phyloP scores from a whole-genome alignment of 1,140 invertebrate species.

The Liolophura sinensis region DNA sequence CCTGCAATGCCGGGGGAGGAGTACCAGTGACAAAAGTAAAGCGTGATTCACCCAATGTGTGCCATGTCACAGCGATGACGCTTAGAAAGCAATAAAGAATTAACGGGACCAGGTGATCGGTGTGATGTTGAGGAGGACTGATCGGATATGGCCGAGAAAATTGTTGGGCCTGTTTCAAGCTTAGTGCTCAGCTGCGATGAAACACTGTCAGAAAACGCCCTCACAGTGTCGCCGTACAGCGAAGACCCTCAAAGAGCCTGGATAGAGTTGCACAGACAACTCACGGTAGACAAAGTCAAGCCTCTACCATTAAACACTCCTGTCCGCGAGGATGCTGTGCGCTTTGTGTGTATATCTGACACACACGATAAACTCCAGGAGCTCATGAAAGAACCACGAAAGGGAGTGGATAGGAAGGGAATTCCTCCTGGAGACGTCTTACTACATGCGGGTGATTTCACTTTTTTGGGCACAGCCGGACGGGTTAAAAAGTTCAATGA shows the following conservation, averaged over 20 bases:
- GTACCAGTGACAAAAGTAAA: no score
- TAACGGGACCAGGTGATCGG: no score
- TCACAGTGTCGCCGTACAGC: neutral
- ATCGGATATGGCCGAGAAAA: no score
- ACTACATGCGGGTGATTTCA: constrained; percentile 86
- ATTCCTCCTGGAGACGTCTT: constrained; percentile 72
- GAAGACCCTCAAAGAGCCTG: constrained; percentile 1
- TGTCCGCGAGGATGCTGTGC: constrained; percentile 57
- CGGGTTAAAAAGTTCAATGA: constrained; percentile 80
- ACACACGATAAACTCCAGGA: constrained; percentile 65
- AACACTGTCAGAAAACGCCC: no score
- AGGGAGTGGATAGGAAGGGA: constrained; percentile 64
- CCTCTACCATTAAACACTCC: constrained; percentile 9
- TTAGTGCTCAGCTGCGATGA: no score
- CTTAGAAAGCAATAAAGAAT: no score
- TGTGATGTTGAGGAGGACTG: no score
- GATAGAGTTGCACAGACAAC: neutral
- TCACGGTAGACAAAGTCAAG: neutral
- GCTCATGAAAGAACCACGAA: neutral
- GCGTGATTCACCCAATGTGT: no score
- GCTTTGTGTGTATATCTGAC: constrained; percentile 87
- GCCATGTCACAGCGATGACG: no score
- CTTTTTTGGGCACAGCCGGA: constrained; percentile 72
- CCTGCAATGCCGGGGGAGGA: no score
- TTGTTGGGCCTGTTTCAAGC: no score